Evolutionary conservation across 2,113 vertebrate genomes (phyloP).

Genomic region (Apodemus speciosus): DNA sequence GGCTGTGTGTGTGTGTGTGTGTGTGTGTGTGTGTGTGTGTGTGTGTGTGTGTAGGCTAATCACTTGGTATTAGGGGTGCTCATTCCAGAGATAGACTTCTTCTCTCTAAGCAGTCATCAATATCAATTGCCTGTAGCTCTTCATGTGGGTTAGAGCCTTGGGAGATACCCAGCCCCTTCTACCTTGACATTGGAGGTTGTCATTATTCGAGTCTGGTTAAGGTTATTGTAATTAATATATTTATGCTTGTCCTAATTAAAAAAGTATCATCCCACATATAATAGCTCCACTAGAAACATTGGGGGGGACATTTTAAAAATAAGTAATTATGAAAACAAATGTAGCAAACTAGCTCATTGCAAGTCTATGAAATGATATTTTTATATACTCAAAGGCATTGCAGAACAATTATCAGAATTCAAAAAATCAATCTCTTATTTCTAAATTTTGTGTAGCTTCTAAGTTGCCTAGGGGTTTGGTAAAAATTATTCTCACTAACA

Average conservation of each 20-base stretch:
- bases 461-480: constrained; percentile 4
- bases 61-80: neutral
- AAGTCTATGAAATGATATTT: constrained; percentile 21
- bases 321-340: neutral
- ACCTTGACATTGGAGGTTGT: neutral
- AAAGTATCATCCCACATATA: neutral
- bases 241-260: neutral
- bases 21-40: neutral
- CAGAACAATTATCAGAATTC: neutral
- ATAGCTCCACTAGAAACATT: neutral
- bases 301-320: neutral
- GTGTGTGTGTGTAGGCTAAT: neutral
- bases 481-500: constrained; percentile 50
- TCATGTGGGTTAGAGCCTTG: neutral
- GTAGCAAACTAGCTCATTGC: neutral
- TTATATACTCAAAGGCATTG: neutral
- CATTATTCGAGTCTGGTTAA: neutral
- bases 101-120: neutral
- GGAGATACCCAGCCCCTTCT: neutral
- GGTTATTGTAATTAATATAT: neutral
- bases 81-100: neutral
- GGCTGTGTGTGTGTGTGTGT: neutral
- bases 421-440: neutral
- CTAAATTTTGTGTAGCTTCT: constrained; percentile 3
- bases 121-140: no score